Evolutionary conservation across 2,888 invertebrate genomes (phyloP).

Genomic region (Euphydryas editha): DNA sequence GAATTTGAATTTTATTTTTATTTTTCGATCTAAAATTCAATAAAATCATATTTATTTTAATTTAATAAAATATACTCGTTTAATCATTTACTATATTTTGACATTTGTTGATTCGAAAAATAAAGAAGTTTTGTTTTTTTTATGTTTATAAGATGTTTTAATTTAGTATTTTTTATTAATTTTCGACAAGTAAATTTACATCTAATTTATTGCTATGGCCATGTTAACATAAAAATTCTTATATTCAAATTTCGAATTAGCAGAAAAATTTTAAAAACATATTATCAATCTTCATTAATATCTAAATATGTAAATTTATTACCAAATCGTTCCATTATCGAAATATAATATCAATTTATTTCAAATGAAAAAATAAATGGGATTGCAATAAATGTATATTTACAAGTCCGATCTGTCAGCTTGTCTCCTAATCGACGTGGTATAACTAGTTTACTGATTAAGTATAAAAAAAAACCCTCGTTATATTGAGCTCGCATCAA

Average conservation of each 20-base stretch:
- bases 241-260: constrained; percentile 11
- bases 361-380: constrained; percentile 44
- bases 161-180: constrained; percentile 4
- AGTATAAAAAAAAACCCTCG: constrained; percentile 57
- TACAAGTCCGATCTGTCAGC: constrained; percentile 65
- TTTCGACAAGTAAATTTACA: constrained; percentile 15
- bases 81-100: not conserved
- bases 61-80: not conserved
- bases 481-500: constrained; percentile 75
- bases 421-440: constrained; percentile 56
- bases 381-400: constrained; percentile 55
- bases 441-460: constrained; percentile 63
- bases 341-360: constrained; percentile 41
- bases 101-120: constrained; percentile 5
- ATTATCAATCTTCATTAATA: constrained; percentile 28
- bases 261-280: constrained; percentile 28
- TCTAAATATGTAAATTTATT: constrained; percentile 15
- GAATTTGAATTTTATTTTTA: not conserved
- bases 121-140: not conserved
- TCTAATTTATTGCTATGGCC: constrained; percentile 30
- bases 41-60: constrained; percentile 8
- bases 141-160: not conserved
- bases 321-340: constrained; percentile 32
- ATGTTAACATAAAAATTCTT: constrained; percentile 27
- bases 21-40: not conserved